Conservation (phyloP, 2,888 invertebrate genomes). For the Frankliniella intonsa region DNA sequence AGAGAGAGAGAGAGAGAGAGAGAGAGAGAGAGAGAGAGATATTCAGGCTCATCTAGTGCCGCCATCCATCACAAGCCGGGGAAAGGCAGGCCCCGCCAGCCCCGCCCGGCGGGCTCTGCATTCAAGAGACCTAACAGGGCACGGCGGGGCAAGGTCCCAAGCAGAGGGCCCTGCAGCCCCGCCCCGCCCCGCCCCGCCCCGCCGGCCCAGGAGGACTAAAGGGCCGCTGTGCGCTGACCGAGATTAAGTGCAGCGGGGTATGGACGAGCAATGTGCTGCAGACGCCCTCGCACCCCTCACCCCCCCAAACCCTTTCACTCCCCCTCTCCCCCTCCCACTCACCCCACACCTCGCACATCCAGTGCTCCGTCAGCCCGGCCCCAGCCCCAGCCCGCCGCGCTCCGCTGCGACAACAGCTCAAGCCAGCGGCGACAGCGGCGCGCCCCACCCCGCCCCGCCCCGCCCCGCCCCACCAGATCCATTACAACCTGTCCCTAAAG, state of each 20-base stretch:
- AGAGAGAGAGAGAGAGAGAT: neutral
- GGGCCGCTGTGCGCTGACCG: neutral
- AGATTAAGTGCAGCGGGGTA: conserved; percentile 5
- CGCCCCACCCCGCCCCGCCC: too few species aligned
- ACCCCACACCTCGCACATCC: neutral
- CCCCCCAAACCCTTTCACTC: neutral
- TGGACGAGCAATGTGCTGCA: neutral
- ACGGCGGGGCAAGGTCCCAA: neutral
- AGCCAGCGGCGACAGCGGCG: too few species aligned
- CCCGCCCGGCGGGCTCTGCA: neutral
- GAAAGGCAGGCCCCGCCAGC: neutral
- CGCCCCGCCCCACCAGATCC: too few species aligned
- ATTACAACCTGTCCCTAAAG: too few species aligned
- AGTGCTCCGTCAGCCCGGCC: too few species aligned
- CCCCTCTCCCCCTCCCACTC: neutral
- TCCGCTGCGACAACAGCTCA: too few species aligned
- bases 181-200: neutral
- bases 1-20: neutral
- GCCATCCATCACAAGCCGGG: neutral
- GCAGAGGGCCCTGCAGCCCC: neutral
- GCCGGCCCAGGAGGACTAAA: neutral
- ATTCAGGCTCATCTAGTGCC: neutral
- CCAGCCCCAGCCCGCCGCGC: too few species aligned
- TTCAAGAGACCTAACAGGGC: neutral
- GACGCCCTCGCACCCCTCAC: neutral